These are phyloP conservation scores for Nasonia vitripennis DNA, from an alignment of 1,140 invertebrate species.

Conservation along the genomic window DNA sequence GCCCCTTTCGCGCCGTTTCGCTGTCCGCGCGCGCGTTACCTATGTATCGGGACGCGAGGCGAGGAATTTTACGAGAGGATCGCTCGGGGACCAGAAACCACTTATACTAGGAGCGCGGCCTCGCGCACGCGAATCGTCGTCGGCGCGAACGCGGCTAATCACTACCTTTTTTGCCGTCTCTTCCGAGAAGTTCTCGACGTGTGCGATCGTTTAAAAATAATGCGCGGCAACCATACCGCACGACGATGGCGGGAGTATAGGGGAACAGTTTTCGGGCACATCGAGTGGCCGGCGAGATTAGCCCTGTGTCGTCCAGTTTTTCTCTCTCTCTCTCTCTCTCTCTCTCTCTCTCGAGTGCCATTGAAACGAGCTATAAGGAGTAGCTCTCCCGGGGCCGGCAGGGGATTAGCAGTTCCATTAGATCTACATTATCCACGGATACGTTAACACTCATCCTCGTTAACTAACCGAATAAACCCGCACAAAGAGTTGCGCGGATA, in stretches of 20 bases:
- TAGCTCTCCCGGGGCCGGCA: slow-evolving; percentile 32
- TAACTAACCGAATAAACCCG: slow-evolving; percentile 60
- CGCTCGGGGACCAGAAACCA: slow-evolving; percentile 20
- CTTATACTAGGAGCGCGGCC: slow-evolving; percentile 1
- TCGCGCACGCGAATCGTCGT: slow-evolving; percentile 41
- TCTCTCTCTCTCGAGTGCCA: slow-evolving; percentile 38
- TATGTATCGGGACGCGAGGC: no score
- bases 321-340: neutral
- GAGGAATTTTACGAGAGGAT: slow-evolving; percentile 12
- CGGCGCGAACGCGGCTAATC: slow-evolving; percentile 44
- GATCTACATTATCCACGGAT: slow-evolving; percentile 20
- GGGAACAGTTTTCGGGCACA: neutral
- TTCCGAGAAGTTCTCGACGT: slow-evolving; percentile 41
- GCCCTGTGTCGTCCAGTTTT: neutral
- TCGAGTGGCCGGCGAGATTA: slow-evolving; percentile 37
- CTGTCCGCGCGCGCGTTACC: no score
- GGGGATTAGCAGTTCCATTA: slow-evolving; percentile 63
- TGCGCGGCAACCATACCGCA: neutral
- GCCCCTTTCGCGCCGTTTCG: no score
- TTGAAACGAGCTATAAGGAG: slow-evolving; percentile 40
- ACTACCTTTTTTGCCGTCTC: slow-evolving; percentile 18
- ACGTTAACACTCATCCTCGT: slow-evolving; percentile 67
- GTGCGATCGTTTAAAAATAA: slow-evolving; percentile 32
- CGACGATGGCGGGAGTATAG: neutral
- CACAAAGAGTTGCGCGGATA: slow-evolving; percentile 55